Evolutionary conservation across 2,797 vertebrate genomes (phyloP).

Genomic region (Eurystomus glaucurus): DNA sequence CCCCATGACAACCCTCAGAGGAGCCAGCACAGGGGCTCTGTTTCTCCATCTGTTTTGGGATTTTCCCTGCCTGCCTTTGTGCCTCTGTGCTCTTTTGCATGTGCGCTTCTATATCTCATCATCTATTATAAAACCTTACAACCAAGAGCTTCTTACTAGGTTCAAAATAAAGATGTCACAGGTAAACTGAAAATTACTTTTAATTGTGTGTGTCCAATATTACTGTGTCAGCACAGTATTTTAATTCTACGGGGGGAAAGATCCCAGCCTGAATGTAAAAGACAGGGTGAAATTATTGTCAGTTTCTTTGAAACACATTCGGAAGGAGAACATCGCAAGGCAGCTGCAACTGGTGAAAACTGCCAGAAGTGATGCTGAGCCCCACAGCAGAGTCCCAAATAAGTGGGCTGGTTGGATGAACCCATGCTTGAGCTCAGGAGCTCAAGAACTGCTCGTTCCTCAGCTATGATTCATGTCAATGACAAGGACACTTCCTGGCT

Average conservation of each 20-base stretch:
- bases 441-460: not conserved
- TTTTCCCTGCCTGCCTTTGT: not conserved
- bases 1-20: rapidly evolving
- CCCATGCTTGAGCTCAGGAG: not conserved
- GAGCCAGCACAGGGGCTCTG: not conserved
- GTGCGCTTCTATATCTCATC: not conserved
- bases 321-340: not conserved
- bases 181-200: not conserved
- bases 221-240: not conserved
- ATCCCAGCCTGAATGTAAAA: not conserved
- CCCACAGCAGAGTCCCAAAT: not conserved
- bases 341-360: not conserved
- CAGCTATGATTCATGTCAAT: not conserved
- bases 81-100: not conserved
- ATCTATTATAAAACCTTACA: not conserved
- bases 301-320: not conserved
- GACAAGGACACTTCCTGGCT: not conserved
- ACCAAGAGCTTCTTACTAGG: not conserved
- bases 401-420: not conserved
- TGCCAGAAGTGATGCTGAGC: not conserved
- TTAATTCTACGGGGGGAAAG: not conserved
- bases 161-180: not conserved
- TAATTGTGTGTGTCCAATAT: not conserved
- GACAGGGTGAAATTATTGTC: not conserved
- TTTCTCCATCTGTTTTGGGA: not conserved